Base-by-base conservation (phyloP, 37 sponge, comb jelly and placozoan species). In the Beroe ovata region DNA sequence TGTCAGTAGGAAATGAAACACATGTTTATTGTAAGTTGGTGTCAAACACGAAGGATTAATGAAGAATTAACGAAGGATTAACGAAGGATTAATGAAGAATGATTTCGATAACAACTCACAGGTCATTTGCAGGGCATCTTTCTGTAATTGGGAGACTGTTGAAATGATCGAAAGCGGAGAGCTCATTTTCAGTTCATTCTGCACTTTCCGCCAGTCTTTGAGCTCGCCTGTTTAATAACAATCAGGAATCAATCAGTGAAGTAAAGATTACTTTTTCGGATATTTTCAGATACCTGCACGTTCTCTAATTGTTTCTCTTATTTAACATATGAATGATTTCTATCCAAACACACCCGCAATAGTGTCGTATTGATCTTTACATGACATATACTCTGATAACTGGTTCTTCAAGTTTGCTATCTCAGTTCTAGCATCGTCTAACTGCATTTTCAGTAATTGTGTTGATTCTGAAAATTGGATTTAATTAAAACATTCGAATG, bases 321-420 rank as follows among this genome's bases (percentile, higher is more conserved):
- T n/a, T n/a, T n/a, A n/a, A n/a, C n/a, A n/a, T n/a, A n/a, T n/a
- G n/a, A n/a, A n/a, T n/a, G n/a, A n/a, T n/a, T n/a, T n/a, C n/a
- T n/a, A n/a, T n/a, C n/a, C n/a, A n/a, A n/a, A n/a, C n/a, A n/a
- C n/a, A 69, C 71, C 71, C 11, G 84, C n/a, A 32, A 77, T 4
- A 42, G 84, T 28, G 21, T 77, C 84, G 28, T 77, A 23, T 77
- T 42, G 42, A 4, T 77, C 84, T 42, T 77, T 77, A 23, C 8
- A 77, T 4, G 54, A 23, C n/a, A 32, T 33, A 25, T 41, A 42
- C 18, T 77, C 41, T 21, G 84, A 21, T 1, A 77, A 4, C 21
- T 77, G 84, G 8, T 77, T 39, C 84, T 77, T 77, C 41, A 77
- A 54, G 54, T 42, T 4, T 2, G 6, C 33, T 22, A 77, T 36